phyloP scores from a whole-genome alignment of 2,888 invertebrate genomes.

The Ditylenchus weischeri region DNA sequence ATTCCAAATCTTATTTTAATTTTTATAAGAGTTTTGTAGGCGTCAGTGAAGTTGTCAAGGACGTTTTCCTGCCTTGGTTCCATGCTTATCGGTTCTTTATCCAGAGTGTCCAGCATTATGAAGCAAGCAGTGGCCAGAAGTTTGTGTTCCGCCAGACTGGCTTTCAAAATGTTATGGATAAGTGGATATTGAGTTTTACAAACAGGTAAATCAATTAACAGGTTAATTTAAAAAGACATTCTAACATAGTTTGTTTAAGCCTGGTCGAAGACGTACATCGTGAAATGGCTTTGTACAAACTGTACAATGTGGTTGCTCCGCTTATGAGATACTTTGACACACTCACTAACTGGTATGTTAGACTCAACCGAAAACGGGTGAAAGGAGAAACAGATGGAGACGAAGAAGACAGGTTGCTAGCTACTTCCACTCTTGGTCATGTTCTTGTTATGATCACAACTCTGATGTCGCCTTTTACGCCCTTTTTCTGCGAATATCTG shows the following conservation, averaged over 20 bases:
- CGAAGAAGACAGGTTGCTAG: slow-evolving; percentile 74
- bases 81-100: slow-evolving; percentile 77
- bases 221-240: no score
- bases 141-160: slow-evolving; percentile 34
- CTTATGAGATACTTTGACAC: slow-evolving; percentile 94
- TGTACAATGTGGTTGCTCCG: slow-evolving; percentile 90
- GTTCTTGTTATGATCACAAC: slow-evolving; percentile 83
- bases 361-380: slow-evolving; percentile 88
- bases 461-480: slow-evolving; percentile 95
- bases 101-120: slow-evolving; percentile 82
- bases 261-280: slow-evolving; percentile 79
- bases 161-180: slow-evolving; percentile 81
- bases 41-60: slow-evolving; percentile 89
- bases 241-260: slow-evolving; percentile 58
- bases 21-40: slow-evolving; percentile 59
- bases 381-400: slow-evolving; percentile 70
- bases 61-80: slow-evolving; percentile 92
- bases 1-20: no score
- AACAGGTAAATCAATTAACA: slow-evolving; percentile 89
- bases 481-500: slow-evolving; percentile 90
- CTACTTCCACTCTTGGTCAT: slow-evolving; percentile 81
- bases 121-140: slow-evolving; percentile 59
- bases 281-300: slow-evolving; percentile 83
- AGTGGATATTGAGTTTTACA: slow-evolving; percentile 93
- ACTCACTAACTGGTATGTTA: slow-evolving; percentile 96